Percentiles rank a stretch among this genome's conserved stretches.
Evolutionary conservation across 2,113 vertebrate genomes (phyloP).

Genomic region (Anolis carolinensis): DNA sequence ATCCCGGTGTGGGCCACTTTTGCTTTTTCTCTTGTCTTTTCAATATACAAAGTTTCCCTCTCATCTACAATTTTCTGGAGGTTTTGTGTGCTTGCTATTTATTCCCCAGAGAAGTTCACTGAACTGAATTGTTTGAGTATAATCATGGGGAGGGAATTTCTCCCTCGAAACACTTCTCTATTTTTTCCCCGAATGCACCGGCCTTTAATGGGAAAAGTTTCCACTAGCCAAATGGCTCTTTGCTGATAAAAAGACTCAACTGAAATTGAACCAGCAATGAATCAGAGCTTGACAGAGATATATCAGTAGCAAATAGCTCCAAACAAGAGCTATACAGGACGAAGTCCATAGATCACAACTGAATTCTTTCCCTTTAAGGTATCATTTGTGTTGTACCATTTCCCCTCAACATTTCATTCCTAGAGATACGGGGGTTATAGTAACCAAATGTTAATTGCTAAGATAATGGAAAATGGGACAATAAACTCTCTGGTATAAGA

Average conservation of each 20-base stretch:
- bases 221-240: slow-evolving; percentile 14
- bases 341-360: background rate
- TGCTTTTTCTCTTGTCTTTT: background rate
- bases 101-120: background rate
- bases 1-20: background rate
- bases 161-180: background rate
- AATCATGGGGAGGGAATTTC: background rate
- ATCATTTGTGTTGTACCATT: background rate
- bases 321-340: background rate
- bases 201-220: slow-evolving; percentile 13
- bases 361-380: background rate
- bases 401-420: background rate
- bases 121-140: slow-evolving; percentile 8
- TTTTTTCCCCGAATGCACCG: background rate
- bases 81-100: background rate
- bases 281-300: slow-evolving; percentile 29
- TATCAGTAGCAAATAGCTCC: slow-evolving; percentile 13
- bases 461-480: too few species aligned
- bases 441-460: background rate
- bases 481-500: background rate
- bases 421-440: background rate
- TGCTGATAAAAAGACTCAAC: slow-evolving; percentile 24
- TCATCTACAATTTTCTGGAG: background rate
- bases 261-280: slow-evolving; percentile 20
- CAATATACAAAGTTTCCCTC: background rate